Conservation (phyloP, 2,113 vertebrate genomes). For the Dascyllus trimaculatus region DNA sequence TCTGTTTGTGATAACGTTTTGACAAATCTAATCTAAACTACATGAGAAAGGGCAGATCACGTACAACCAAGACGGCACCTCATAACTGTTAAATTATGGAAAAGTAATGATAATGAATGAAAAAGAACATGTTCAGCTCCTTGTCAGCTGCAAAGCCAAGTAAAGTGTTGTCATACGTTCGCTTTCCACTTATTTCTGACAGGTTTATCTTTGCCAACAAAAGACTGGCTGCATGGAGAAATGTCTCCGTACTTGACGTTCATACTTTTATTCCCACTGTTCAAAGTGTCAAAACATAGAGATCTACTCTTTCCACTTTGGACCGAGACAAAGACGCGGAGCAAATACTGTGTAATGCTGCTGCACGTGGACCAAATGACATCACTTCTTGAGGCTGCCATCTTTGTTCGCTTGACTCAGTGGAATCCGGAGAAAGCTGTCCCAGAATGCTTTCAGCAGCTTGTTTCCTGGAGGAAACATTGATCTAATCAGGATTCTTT, state of each 20-base stretch:
- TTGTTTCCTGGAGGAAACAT: neutral
- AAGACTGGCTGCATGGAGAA: conserved; percentile 5
- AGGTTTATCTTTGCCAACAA: conserved; percentile 40
- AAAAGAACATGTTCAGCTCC: neutral
- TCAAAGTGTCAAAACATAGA: conserved; percentile 33
- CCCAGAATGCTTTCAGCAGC: neutral
- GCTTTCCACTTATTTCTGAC: conserved; percentile 34
- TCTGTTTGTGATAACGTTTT: conserved; percentile 10
- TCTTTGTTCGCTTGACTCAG: conserved; percentile 24
- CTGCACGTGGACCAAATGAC: conserved; percentile 7
- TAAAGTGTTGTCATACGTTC: conserved; percentile 15
- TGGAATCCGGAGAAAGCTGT: conserved; percentile 6
- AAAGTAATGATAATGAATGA: conserved; percentile 8
- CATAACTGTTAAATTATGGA: neutral
- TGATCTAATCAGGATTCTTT: neutral
- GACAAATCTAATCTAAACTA: neutral
- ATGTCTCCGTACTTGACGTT: conserved; percentile 7
- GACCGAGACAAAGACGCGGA: conserved; percentile 11
- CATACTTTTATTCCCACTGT: conserved; percentile 9
- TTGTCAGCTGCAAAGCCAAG: conserved; percentile 20
- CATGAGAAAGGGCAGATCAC: neutral
- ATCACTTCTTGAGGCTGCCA: conserved; percentile 18
- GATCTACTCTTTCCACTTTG: conserved; percentile 24
- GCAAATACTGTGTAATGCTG: conserved; percentile 29
- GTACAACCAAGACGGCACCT: neutral